Evolutionary conservation across 1,140 invertebrate species (phyloP), one percentile per base, ranked within the genome.

Genomic region (Nilaparvata lugens): DNA sequence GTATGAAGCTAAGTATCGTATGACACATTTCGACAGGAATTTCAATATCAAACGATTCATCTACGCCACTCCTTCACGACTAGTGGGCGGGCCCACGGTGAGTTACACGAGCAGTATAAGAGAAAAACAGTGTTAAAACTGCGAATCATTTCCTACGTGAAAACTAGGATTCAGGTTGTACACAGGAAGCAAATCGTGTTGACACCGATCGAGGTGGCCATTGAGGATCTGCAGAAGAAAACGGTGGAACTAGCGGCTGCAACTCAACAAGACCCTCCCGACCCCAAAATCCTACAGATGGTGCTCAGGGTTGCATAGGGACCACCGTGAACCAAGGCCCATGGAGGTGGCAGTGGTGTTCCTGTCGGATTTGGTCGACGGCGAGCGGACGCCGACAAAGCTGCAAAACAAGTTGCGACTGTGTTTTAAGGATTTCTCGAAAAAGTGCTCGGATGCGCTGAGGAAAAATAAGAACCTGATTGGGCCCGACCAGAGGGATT

Each of bases 251-350:
- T 98, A 53, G 85, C 86, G 6, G 81, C 84, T 9, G 94, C 95
- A 1, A 91, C 91, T 0, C 78, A 81, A 56, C 91, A 95, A 70
- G 91, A 97, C 73, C 95, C 95, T 2, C 85, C 93, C 0, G 95
- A 92, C 74, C 83, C 93, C 7, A 98, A 98, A 77, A 98, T 98
- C 74, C 75, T 98, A 54, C 95, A 98, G 78, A 98, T 98, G 96
- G 95, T 98, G 21, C 79, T 98, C 94, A 97, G 74, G 95, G 95
- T 48, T 93, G 89, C 67, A 91, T 92, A 68, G 80, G 85, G 6
- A 98, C 96, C 23, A 98, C 95, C 9, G 96, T 98, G 0, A 98
- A 98, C 80, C 94, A 97, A 80, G 96, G 96, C n/a, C 95, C 95
- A 83, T 97, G 68, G 94, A 97, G 77, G 87, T 98, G 68, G 94